Percentiles rank a stretch among this genome's conserved stretches.
Evolutionary conservation across 2,113 vertebrate genomes (phyloP).

Genomic region (Tragulus kanchil): DNA sequence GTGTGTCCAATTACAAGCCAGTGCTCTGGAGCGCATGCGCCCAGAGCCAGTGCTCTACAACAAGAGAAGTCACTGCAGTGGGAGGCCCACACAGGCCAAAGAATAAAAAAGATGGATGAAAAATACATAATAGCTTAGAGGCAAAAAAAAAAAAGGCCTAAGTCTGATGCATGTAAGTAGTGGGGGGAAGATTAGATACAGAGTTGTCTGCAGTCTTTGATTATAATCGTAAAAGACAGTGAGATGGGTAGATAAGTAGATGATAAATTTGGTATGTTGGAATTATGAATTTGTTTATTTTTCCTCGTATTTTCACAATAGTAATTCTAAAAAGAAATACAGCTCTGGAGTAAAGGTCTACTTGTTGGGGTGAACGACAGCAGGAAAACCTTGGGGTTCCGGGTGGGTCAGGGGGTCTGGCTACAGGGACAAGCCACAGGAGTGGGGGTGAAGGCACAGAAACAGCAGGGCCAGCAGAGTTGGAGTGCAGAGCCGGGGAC

Average conservation of each 20-base stretch:
- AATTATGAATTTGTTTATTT: neutral
- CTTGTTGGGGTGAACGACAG: too few relatives aligned
- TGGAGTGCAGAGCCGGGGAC: neutral
- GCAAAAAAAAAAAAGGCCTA: neutral
- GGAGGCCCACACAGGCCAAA: too few relatives aligned
- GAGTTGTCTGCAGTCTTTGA: neutral
- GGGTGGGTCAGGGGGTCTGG: neutral
- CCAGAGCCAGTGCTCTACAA: too few relatives aligned
- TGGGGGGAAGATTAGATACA: neutral
- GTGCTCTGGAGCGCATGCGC: too few relatives aligned
- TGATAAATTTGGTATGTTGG: neutral
- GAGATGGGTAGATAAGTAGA: neutral
- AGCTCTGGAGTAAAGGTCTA: neutral
- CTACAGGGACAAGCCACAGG: neutral
- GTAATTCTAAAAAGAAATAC: neutral
- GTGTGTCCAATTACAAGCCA: too few relatives aligned
- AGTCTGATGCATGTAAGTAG: neutral
- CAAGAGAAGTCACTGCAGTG: too few relatives aligned
- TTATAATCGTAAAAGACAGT: neutral
- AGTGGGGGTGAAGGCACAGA: too few relatives aligned
- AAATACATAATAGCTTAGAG: too few relatives aligned
- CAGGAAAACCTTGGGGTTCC: neutral
- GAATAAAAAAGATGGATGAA: too few relatives aligned
- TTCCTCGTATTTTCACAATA: neutral
- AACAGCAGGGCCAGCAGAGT: neutral